These are phyloP conservation scores for Tetranychus cinnabarinus DNA, from an alignment of 1,140 invertebrate genomes.

Conservation along the genomic window DNA sequence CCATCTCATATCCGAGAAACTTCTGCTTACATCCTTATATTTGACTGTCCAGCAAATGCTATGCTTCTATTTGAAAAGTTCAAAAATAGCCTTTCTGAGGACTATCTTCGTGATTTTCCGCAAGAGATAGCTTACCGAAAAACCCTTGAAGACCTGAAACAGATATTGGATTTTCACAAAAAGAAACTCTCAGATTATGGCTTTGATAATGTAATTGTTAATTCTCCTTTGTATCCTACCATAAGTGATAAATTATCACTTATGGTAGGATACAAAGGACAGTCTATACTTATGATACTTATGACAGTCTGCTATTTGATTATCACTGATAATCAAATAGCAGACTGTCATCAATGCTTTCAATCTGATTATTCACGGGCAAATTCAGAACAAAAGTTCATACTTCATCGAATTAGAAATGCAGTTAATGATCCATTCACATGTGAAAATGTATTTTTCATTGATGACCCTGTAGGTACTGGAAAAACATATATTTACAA, in stretches of 20 bases:
- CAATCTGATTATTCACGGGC: too few relatives aligned
- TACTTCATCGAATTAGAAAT: background rate
- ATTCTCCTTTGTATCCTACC: background rate
- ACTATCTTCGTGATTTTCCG: background rate
- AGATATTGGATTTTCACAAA: background rate
- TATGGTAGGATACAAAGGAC: too few relatives aligned
- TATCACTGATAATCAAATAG: too few relatives aligned
- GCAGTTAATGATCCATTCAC: slow-evolving; percentile 4
- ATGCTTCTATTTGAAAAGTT: background rate
- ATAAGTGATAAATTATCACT: too few relatives aligned
- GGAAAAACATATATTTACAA: slow-evolving; percentile 19
- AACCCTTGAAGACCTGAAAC: background rate
- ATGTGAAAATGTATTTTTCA: slow-evolving; percentile 11
- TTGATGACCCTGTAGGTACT: slow-evolving; percentile 15
- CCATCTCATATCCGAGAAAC: background rate
- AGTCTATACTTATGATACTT: too few relatives aligned
- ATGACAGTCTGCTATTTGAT: too few relatives aligned
- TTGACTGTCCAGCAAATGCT: background rate
- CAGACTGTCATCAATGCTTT: too few relatives aligned
- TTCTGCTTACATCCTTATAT: background rate
- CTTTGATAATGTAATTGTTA: background rate
- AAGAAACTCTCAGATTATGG: background rate
- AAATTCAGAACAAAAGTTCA: background rate
- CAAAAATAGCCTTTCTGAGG: background rate
- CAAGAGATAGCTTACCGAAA: background rate